Evolutionary conservation across 1,140 invertebrate species (phyloP), one percentile per base, ranked within the genome.

Genomic region (Atopsyche davidsoni): DNA sequence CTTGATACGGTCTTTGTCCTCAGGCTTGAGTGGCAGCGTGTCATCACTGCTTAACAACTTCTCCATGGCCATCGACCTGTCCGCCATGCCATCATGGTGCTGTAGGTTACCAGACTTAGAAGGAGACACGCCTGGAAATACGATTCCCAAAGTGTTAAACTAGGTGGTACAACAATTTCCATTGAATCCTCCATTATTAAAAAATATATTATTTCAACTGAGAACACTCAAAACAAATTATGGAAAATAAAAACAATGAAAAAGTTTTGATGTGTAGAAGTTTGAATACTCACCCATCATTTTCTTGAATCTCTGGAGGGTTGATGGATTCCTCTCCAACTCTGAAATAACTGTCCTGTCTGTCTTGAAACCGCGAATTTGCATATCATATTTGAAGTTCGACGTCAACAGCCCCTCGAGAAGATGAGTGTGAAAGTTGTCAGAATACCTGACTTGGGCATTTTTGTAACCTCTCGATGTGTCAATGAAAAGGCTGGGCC

Each of bases 351-450:
- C 72, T 38, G 75, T 79, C 51, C 86, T 68, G 55, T 86, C 79
- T 3, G 87, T 89, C 67, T 89, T 90, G 61, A 91, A 91, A 24
- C 75, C 74, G 48, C 83, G 72, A 10, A 78, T 68, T 66, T 79
- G 77, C 7, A 79, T 60, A 47, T 72, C 67, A 56, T 72, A 77
- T 16, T 60, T 66, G 53, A 75, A 76, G n/a, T 55, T 61, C 41
- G 61, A 60, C 4, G 59, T 43, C 6, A 43, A 54, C 44, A 68
- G 19, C 54, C 62, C 63, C 10, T 50, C 60, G 0, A 60, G 7
- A n/a, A 57, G 24, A 22, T 41, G 45, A 14, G 32, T 40, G 28
- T 17, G 32, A 25, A 47, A 53, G 45, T 67, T 65, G 11, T 71
- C 65, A 16, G 67, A 64, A 14, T 69, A 61, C 43, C 52, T 64